Percentiles rank a stretch among this genome's conserved stretches.
These are phyloP conservation scores for Eurystomus gularis DNA, from an alignment of 2,113 vertebrate genomes.

Conservation along the genomic window DNA sequence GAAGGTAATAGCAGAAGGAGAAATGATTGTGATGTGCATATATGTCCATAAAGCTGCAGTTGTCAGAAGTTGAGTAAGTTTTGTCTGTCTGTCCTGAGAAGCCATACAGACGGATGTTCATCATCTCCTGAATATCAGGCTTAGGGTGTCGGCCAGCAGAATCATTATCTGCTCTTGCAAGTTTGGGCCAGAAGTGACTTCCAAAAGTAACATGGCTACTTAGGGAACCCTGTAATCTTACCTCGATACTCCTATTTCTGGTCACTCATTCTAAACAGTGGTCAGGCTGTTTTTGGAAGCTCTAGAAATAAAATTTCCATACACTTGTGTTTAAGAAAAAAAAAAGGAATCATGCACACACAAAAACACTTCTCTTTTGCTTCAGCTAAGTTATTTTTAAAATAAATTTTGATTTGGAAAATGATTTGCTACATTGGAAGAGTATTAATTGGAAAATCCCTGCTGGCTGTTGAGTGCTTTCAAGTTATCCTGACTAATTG, in stretches of 20 bases:
- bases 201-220: not conserved
- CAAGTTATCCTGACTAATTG: not conserved
- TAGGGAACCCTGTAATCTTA: not conserved
- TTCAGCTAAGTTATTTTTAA: not conserved
- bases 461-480: not conserved
- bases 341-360: not conserved
- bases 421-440: not conserved
- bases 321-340: not conserved
- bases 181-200: not conserved
- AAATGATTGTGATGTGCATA: not conserved
- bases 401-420: not conserved
- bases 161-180: not conserved
- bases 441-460: constrained; percentile 25
- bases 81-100: not conserved
- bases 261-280: not conserved
- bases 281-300: not conserved
- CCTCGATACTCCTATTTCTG: not conserved
- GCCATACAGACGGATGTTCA: not conserved
- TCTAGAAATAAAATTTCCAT: not conserved
- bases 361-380: not conserved
- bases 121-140: not conserved
- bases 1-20: not conserved
- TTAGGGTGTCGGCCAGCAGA: not conserved
- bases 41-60: not conserved
- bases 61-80: not conserved